phyloP scores from a whole-genome alignment of 2,113 vertebrate genomes.

The Myotis yumanensis region DNA sequence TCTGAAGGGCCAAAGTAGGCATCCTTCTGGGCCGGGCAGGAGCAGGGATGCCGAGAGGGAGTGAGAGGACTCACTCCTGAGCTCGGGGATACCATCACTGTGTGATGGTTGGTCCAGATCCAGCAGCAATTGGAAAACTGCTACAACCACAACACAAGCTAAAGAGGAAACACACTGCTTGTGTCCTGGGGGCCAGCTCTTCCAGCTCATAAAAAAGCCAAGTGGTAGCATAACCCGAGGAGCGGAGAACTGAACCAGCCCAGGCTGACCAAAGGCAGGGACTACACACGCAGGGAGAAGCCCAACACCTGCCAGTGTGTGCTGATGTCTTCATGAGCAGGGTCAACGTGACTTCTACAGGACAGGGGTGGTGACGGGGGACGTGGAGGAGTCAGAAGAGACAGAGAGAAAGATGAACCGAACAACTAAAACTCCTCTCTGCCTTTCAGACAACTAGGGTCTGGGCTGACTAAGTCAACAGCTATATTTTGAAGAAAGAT shows the following conservation, averaged over 20 bases:
- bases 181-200: neutral
- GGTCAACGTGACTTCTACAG: neutral
- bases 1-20: neutral
- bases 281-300: neutral
- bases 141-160: neutral
- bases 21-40: neutral
- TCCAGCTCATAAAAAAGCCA: neutral
- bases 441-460: neutral
- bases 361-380: fast-evolving
- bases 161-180: neutral
- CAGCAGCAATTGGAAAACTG: neutral
- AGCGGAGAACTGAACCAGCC: neutral
- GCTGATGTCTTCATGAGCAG: neutral
- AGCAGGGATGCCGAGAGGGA: neutral
- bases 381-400: neutral
- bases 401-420: neutral
- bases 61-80: neutral
- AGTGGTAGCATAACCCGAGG: neutral
- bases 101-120: neutral
- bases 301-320: neutral
- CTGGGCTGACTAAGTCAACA: neutral
- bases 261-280: neutral
- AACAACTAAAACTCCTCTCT: neutral
- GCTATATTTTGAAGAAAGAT: neutral
- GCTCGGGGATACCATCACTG: neutral